These are phyloP conservation scores for Anser cygnoides DNA, from an alignment of 2,113 vertebrate species.

Conservation along the genomic window DNA sequence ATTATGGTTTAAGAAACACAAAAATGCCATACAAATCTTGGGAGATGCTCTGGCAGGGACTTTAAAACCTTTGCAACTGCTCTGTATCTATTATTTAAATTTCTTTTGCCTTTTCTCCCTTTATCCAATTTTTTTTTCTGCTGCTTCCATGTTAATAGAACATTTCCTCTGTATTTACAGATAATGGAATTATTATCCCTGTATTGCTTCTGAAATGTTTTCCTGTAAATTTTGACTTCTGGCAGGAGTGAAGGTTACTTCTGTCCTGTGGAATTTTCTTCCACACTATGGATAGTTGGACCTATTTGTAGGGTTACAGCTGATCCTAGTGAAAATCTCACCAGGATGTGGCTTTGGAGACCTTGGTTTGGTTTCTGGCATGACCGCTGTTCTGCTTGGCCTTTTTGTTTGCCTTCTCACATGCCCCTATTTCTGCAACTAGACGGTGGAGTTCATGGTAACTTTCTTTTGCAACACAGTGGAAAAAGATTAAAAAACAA, in stretches of 20 bases:
- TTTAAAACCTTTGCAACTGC: background rate
- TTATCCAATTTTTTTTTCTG: background rate
- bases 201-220: background rate
- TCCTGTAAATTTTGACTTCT: background rate
- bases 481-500: background rate
- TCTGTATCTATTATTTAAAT: background rate
- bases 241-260: background rate
- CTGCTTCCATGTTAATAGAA: background rate
- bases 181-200: background rate
- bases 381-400: background rate
- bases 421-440: background rate
- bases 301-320: background rate
- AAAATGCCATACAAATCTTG: constrained; percentile 35
- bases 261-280: background rate
- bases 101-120: background rate
- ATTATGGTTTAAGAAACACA: constrained; percentile 35
- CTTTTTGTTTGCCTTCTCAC: background rate
- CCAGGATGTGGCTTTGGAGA: background rate
- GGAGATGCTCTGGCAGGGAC: background rate
- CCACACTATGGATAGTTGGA: background rate
- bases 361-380: background rate
- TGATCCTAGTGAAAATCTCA: background rate
- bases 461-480: background rate
- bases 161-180: background rate
- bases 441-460: background rate